Evolutionary conservation across 2,888 invertebrate species (phyloP), one percentile per base, ranked within the genome.

Genomic region (Laspeyria flexula): DNA sequence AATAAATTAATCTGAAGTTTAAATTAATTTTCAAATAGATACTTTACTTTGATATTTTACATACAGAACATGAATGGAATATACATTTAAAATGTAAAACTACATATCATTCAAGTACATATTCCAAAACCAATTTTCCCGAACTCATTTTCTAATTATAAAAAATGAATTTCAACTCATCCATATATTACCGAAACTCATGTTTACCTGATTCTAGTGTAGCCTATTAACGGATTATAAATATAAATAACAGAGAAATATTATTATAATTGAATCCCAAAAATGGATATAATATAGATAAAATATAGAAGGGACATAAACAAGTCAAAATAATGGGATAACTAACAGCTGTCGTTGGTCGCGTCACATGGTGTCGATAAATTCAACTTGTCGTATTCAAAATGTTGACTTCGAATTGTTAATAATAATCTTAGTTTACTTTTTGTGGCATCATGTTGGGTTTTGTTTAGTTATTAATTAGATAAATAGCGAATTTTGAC

Each of bases 331-430:
- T 72, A 71, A 75, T 77, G 64, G 75, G 63, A 73, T 66, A 70
- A 66, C 67, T 60, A 73, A 67, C 79, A 80, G 77, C 76, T 80
- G 79, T 73, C 76, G 73, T 71, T 73, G 79, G 80, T 73, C 76
- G 73, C 73, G 74, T 77, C 79, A 80, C 65, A 79, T 80, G 79
- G 74, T 66, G 61, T 66, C 76, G 51, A 77, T 75, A 76, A 75
- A 76, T 79, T 75, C 60, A 51, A 55, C 39, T 49, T 66, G 62
- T 55, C 72, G 53, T 60, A 64, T 71, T 63, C 66, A 71, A 72
- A 71, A 74, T 65, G 69, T 67, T 61, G 57, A 68, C 61, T 64
- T 69, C 56, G 70, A 73, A 74, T 67, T 76, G 67, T 73, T 73
- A 65, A 52, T 66, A 66, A 73, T 66, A 66, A 71, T 68, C 60